Base-by-base conservation (phyloP, 2,113 vertebrate genomes). In the Carassius carassius region DNA sequence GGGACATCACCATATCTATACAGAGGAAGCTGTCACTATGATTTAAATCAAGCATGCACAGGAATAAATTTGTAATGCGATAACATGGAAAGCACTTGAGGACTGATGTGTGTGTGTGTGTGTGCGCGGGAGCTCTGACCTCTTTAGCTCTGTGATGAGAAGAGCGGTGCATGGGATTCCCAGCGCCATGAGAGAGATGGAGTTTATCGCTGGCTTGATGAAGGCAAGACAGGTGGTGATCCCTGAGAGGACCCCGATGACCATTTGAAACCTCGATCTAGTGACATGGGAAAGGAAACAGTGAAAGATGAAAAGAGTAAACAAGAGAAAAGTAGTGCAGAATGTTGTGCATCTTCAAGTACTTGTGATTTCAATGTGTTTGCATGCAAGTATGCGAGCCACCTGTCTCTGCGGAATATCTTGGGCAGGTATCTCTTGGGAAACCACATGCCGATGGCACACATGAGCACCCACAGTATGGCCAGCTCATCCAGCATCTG, bases 401-500 rank as follows among this genome's bases (percentile, higher is more conserved):
- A 99, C 98, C 98, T 96, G 94, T 98, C 96, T 86, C 96, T 97
- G 70, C 96, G 93, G 91, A 99, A 99, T 86, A 98, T 94, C 93
- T 92, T 96, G 54, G 98, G 98, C 17, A 99, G 92, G 82, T 99
- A 98, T 89, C 98, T 95, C 90, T 97, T 97, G 47, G 98, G 98
- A 85, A 98, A 99, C 98, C 98, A 99, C 98, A 99, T 98, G 86
- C 95, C 97, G 78, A 99, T 94, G 78, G 96, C 98, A 90, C 97
- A 99, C 97, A 98, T 99, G 75, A 99, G 92, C 84, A 99, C 98
- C 98, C 98, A 99, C 9, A 99, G 94, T 81, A 99, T 97, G 81
- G 98, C 97, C 86, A 99, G 89, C 87, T 99, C 98, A 85, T 99
- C 98, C 85, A 99, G 93, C 97, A 99, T 99, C 92, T 99, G 98